Base-by-base conservation (phyloP, 2,888 invertebrate genomes). In the Agrochola macilenta region DNA sequence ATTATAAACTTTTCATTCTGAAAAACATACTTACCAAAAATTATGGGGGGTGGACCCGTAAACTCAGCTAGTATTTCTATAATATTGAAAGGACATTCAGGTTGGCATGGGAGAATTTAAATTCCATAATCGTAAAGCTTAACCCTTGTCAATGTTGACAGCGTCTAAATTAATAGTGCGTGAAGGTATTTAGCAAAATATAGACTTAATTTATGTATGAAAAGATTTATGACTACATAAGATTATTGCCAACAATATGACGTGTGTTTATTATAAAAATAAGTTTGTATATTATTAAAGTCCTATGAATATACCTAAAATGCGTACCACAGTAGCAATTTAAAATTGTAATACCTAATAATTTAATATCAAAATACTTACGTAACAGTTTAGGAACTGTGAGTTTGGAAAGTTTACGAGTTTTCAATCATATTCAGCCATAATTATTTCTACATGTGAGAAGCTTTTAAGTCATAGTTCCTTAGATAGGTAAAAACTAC, bases 121-220 rank as follows among this genome's bases (percentile, higher is more conserved):
- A 94, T 93, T 92, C 90, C 88, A 89, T 93, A 92, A 92, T 91
- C 93, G 89, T 84, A 85, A 88, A 92, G 93, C 90, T 93, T 94
- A 94, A 95, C 94, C 94, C 94, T 94, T 94, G 91, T 95, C 94
- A 93, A 90, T 90, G 93, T 89, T 92, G 94, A 94, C 94, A 93
- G 91, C 90, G 88, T 90, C 91, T 93, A 93, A 94, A 94, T 94
- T 94, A 94, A 94, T 94, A 94, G 94, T 93, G 93, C 92, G 92
- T 92, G 92, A 91, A 93, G 93, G 93, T 93, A 94, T 93, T 93
- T 93, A 91, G 90, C 91, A 89, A 91, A 92, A 90, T 91, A 92
- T 91, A 89, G 89, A 91, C 89, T 89, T 88, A 89, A 88, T 88
- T 89, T 87, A 86, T 89, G 81, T 85, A 84, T 82, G 71, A 69